Base-by-base conservation (phyloP, 1,140 invertebrate genomes). In the Neodiprion pinetum region DNA sequence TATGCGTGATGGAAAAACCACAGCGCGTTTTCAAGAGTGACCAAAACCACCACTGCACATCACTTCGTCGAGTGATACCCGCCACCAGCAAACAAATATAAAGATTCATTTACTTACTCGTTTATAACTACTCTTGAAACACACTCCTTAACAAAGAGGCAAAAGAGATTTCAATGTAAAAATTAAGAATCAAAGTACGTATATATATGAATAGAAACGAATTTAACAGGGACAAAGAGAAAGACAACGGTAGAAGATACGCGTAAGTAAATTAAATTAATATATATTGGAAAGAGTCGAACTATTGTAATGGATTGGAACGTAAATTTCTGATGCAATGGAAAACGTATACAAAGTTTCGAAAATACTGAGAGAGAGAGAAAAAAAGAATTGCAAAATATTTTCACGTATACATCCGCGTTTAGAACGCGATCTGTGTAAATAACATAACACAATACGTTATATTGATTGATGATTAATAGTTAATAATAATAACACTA, bases 91-190 rank as follows among this genome's bases (percentile, higher is more conserved):
- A 48, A 70, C 14, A 49, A 74, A 23, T 17, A 40, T 40, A 74
- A 21, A 72, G 49, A 72, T 8, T 8, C 17, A 49, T 12, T 48
- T 47, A 48, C 23, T 28, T 21, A 21, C 48, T 50, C 14, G 47
- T 50, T 47, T 17, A 67, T 14, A 28, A 74, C 61, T 70, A 48
- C 67, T 74, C 14, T 70, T 21, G 68, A 53, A 74, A 71, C 49
- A 53, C 73, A 23, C 67, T 50, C 72, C 61, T 28, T 69, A 73
- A 61, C 11, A 61, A 61, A 61, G 9, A 48, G 4, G 4, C 11
- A n/a, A 69, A 28, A 12, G 14, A 71, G 14, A 21, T 49, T 23
- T 49, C 7, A 5, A 71, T 47, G 53, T 48, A 40, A 8, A 53
- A 47, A 71, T 12, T 11, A 71, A 71, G 1, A 71, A 71, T 49